Evolutionary conservation across 2,888 invertebrate genomes (phyloP), one percentile per base, ranked within the genome.

Genomic region (Drosophila tripunctata): DNA sequence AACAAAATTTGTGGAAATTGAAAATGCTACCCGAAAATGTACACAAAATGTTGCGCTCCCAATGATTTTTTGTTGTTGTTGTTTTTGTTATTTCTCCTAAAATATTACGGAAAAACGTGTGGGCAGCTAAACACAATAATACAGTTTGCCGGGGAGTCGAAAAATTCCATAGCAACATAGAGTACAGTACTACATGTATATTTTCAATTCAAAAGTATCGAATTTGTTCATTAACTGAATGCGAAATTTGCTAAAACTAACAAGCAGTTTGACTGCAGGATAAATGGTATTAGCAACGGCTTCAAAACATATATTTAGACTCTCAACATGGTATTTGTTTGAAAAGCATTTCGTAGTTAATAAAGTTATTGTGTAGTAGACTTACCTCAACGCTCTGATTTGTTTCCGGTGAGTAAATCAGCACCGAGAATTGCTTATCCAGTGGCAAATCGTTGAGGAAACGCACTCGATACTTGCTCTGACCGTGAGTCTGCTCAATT

Each of bases 331-430:
- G n/a, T n/a, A n/a, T n/a, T n/a, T n/a, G n/a, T n/a, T n/a, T n/a
- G n/a, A n/a, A n/a, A n/a, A n/a, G n/a, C n/a, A n/a, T n/a, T n/a
- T 3, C 10, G 10, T 27, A 3, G 4, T 27, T 27, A 27, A 10
- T 27, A 27, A 27, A 0, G 8, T 27, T 27, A 27, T 27, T 10
- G 10, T 3, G 3, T 4, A 3, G 3, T 10, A 27, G 7, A 64
- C 90, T 87, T 79, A 91, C 91, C 88, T 90, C 78, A 68, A 91
- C 85, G 67, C 81, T 86, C 75, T 92, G 91, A 67, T 89, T 81
- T 38, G 91, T 92, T 72, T 90, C 79, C 57, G 91, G 90, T 50
- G 91, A 92, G 52, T 86, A 71, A 35, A 92, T 80, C 62, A 88
- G 72, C 43, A 91, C 79, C 76, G 87, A 91, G 55, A 90, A 74